Evolutionary conservation across 2,888 invertebrate genomes (phyloP), one percentile per base, ranked within the genome.

Genomic region (Tryphoninae sp.): DNA sequence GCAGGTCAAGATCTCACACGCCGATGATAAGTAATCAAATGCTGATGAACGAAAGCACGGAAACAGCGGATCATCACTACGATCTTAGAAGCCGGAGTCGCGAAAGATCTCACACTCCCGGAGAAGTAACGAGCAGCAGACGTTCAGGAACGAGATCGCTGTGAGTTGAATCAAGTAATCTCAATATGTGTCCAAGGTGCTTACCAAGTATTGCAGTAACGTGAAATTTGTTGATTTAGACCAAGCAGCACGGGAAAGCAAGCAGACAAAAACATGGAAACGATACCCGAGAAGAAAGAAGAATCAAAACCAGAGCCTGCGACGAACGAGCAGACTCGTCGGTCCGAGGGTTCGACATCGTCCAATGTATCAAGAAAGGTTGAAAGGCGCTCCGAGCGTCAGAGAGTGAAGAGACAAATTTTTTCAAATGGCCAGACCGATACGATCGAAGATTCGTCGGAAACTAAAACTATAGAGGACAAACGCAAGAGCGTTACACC

Each of bases 401-500:
- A 91, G 55, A 88, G 87, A 77, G 86, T 85, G 2, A 92, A 90
- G 42, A 89, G 86, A 59, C 90, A 92, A 73, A 84, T 86, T 65
- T 85, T 89, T 75, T 83, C 84, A 0, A 91, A 91, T 73, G 90
- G 91, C 19, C 87, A 90, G 87, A 86, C 83, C 82, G 90, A 92
- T 65, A 89, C 83, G 55, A 89, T 85, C 77, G 87, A 87, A 73
- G 86, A 84, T 23, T 62, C 23, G 19, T 83, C 83, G 26, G 69
- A 85, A 83, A 86, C 82, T n/a, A 80, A 11, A 9, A 45, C 59
- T 2, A 91, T 92, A 49, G 90, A 91, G 53, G 53, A 79, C 16
- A 62, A 90, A 75, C 92, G 83, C 93, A 93, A 89, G 93, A 94
- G 55, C 76, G 19, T 82, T n/a, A 86, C 88, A 11, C 85, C 86